Base-by-base conservation (phyloP, 2,888 invertebrate genomes). In the Drosophila lacicola region DNA sequence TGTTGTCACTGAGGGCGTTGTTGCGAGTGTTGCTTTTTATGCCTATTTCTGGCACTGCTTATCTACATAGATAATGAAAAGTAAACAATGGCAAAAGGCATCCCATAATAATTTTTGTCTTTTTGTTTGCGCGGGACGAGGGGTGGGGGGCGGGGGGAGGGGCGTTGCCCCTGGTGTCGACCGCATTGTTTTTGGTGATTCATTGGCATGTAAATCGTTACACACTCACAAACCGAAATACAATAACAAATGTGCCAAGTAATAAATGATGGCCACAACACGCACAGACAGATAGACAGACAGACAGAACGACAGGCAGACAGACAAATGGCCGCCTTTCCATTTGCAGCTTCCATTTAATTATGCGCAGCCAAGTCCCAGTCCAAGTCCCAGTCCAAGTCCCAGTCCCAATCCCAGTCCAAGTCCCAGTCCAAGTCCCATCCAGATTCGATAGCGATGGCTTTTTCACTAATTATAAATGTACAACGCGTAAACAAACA, bases 21-120 rank as follows among this genome's bases (percentile, higher is more conserved):
- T 33, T 21, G 19, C 45, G 47, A 34, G 46, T 70, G 70, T 62
- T 64, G 70, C 61, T 69, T 84, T 71, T 86, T 74, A 78, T 76
- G 80, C 66, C 65, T 74, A 73, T 76, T 82, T 69, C 63, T 51
- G 75, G 72, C 56, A 67, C 82, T 57, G 68, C 88, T 88, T 88
- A 86, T 85, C 85, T 82, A 64, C 72, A 74, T 69, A 87, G 89
- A 87, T 86, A 86, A 86, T 86, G 87, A 88, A 86, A 87, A 71
- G 70, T 74, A 86, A 86, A 86, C 87, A 88, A 84, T 74, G 70
- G 49, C 58, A 79, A 49, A 56, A 70, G 51, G 37, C 69, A 66
- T 47, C 36, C 50, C 74, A 69, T 34, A 58, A 65, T 49, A 49
- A 60, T 74, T 64, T 29, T 56, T 21, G 41, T 42, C 39, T 62